Conservation (phyloP, 2,888 invertebrate genomes). For the Aromia moschata region DNA sequence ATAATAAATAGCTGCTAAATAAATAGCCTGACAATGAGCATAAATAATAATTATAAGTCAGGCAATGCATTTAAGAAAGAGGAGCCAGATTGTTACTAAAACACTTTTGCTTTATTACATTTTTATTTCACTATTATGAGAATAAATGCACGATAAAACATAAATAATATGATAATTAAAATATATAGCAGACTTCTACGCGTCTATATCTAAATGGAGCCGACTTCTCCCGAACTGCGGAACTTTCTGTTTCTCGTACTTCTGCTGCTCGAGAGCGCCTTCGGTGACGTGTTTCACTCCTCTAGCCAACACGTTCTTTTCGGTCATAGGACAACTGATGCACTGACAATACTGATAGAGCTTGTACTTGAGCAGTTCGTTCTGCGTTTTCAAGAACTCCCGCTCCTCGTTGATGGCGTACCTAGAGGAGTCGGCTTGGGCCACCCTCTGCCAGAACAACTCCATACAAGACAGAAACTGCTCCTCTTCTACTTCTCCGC, state of each 20-base stretch:
- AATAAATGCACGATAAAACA: too few species aligned
- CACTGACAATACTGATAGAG: slow-evolving; percentile 52
- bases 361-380: slow-evolving; percentile 47
- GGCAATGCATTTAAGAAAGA: too few species aligned
- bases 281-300: slow-evolving; percentile 37
- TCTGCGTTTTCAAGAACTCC: slow-evolving; percentile 53
- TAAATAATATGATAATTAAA: too few species aligned
- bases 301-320: not conserved
- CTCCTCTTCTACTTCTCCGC: slow-evolving; percentile 14
- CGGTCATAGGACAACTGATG: slow-evolving; percentile 28
- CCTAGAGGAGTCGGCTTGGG: slow-evolving; percentile 51
- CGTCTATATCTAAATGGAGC: slow-evolving; percentile 1
- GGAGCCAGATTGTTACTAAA: too few species aligned
- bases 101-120: too few species aligned
- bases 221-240: slow-evolving; percentile 6
- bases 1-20: too few species aligned
- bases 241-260: slow-evolving; percentile 36
- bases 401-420: slow-evolving; percentile 56
- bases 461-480: slow-evolving; percentile 43
- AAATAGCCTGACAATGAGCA: too few species aligned
- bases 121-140: too few species aligned
- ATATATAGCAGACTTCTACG: too few species aligned
- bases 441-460: slow-evolving; percentile 57
- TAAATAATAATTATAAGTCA: too few species aligned
- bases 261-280: slow-evolving; percentile 34